phyloP scores from a whole-genome alignment of 2,888 invertebrate species.

The Strigamia maritima region DNA sequence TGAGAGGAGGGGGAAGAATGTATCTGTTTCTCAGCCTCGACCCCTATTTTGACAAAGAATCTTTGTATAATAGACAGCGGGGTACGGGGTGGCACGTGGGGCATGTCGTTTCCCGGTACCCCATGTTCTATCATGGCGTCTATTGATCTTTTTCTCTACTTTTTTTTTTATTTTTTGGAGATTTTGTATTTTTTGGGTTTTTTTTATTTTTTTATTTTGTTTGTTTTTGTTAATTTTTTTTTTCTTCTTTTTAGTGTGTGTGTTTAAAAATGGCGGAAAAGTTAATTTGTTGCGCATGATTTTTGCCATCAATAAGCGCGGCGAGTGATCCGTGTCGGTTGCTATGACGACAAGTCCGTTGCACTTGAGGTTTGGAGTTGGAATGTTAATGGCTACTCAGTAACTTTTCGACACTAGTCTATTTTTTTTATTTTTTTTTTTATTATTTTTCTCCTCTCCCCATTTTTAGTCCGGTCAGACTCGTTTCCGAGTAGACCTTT shows the following conservation, averaged over 20 bases:
- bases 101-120: neutral
- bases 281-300: neutral
- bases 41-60: too few species aligned
- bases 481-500: neutral
- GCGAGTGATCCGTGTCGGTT: neutral
- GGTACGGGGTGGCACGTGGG: neutral
- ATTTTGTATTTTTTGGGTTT: neutral
- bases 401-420: neutral
- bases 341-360: neutral
- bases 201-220: neutral
- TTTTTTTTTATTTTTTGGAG: neutral
- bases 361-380: neutral
- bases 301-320: neutral
- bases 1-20: neutral
- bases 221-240: neutral
- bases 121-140: neutral
- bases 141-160: neutral
- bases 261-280: neutral
- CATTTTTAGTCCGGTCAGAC: neutral
- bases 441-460: constrained; percentile 8
- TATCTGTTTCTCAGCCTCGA: neutral
- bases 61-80: neutral
- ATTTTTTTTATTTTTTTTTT: constrained; percentile 42
- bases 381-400: constrained; percentile 3
- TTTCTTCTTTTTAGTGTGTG: neutral